Base-by-base conservation (phyloP, 2,797 vertebrate genomes). In the Lycodopsis pacificus region DNA sequence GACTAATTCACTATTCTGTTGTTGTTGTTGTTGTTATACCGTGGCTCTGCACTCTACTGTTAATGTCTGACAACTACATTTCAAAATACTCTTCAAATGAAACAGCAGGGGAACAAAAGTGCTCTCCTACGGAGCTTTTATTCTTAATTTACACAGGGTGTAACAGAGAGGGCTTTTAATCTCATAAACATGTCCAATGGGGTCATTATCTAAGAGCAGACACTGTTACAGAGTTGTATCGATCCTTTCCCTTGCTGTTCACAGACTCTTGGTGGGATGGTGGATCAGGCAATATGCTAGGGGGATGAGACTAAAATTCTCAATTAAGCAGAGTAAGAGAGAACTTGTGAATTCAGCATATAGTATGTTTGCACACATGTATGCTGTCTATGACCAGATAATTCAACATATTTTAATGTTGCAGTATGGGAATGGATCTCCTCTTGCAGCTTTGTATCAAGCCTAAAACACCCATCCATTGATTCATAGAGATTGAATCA, bases 201-300 rank as follows among this genome's bases (percentile, higher is more conserved):
- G 77, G 81, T 92, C 93, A 94, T 95, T 95, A 94, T 92, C 86
- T 90, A 83, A 87, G 75, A 88, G 86, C 77, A 94, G 93, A 95
- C 94, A 92, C 77, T 84, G 92, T 95, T 95, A 93, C 92, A 91
- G 66, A 71, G 80, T 70, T 64, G 22, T 83, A 95, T 95, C 49
- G 94, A 96, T 96, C 89, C 81, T 63, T 59, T 71, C 86, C 83
- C 77, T 59, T 80, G 88, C 83, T 92, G 73, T 89, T 86, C 81
- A 80, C 89, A 65, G 74, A 74, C 80, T 86, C 77, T 85, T 77
- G 71, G 56, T 79, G 82, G 73, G 71, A 84, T 19, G 49, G 57
- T 34, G 73, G 73, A 77, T 74, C 62, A 84, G 73, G 68, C 12
- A 57, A 71, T 20, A 49, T 53, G 54, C 73, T 71, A 38, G 22